phyloP scores from a whole-genome alignment of 2,113 vertebrate species.

The Tylochromis polylepis region DNA sequence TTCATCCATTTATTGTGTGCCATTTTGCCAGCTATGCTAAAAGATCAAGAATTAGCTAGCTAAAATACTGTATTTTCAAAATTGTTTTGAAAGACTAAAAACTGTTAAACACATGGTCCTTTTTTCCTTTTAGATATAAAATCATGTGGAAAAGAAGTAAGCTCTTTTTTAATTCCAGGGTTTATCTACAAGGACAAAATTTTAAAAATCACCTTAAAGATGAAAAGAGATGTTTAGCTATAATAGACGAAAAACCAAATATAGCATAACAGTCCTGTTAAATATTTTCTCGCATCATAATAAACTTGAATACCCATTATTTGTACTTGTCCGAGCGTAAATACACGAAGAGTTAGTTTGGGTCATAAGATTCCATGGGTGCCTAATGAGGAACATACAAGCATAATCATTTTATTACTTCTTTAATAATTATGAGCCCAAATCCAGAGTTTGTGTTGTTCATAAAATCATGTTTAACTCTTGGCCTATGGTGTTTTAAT shows the following conservation, averaged over 20 bases:
- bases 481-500: not conserved
- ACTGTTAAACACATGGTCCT: not conserved
- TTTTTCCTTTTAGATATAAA: not conserved
- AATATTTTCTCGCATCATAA: not conserved
- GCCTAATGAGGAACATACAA: not conserved
- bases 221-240: not conserved
- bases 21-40: not conserved
- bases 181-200: not conserved
- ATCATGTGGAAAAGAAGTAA: not conserved
- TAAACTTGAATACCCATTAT: not conserved
- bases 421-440: not conserved
- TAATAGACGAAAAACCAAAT: not conserved
- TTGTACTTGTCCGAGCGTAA: not conserved
- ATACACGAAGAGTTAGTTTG: not conserved
- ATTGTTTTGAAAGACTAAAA: not conserved
- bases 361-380: not conserved
- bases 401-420: not conserved
- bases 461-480: not conserved
- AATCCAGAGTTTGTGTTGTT: not conserved
- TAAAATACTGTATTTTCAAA: not conserved
- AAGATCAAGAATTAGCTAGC: not conserved
- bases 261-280: not conserved
- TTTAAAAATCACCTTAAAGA: not conserved
- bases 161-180: not conserved
- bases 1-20: not conserved